These are phyloP conservation scores for Leptodactylus fuscus DNA, from an alignment of 2,113 vertebrate species.

Conservation along the genomic window DNA sequence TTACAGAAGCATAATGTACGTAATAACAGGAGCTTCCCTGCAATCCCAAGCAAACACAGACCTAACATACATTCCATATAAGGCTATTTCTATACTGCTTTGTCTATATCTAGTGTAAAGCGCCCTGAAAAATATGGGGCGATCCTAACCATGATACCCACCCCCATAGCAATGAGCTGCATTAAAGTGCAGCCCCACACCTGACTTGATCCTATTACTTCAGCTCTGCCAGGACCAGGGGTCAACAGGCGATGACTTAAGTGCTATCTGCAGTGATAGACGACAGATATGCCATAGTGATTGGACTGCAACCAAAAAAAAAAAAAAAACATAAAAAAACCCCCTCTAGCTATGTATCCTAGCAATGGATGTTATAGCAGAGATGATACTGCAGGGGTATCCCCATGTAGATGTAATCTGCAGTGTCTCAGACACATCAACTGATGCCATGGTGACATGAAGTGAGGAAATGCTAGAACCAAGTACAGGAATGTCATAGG, in stretches of 20 bases:
- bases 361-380: constrained; percentile 29
- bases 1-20: constrained; percentile 38
- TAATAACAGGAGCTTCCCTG: constrained; percentile 46
- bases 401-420: constrained; percentile 50
- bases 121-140: not conserved
- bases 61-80: constrained; percentile 28
- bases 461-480: not conserved
- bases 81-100: not conserved
- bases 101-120: not conserved
- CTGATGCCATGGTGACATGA: constrained; percentile 46
- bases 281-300: constrained; percentile 19
- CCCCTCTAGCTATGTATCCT: not conserved
- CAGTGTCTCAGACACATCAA: constrained; percentile 47
- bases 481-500: constrained; percentile 26
- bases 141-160: not conserved
- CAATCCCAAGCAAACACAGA: constrained; percentile 35
- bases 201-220: not conserved
- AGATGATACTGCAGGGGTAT: constrained; percentile 49
- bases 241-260: constrained; percentile 8
- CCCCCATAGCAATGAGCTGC: not conserved
- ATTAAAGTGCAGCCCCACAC: not conserved
- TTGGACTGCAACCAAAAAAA: constrained; percentile 17
- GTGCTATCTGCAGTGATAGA: constrained; percentile 32
- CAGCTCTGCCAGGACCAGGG: not conserved
- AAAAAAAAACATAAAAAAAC: not conserved